Evolutionary conservation across 1,140 invertebrate genomes (phyloP).

Genomic region (Drosophila pseudoananassae): DNA sequence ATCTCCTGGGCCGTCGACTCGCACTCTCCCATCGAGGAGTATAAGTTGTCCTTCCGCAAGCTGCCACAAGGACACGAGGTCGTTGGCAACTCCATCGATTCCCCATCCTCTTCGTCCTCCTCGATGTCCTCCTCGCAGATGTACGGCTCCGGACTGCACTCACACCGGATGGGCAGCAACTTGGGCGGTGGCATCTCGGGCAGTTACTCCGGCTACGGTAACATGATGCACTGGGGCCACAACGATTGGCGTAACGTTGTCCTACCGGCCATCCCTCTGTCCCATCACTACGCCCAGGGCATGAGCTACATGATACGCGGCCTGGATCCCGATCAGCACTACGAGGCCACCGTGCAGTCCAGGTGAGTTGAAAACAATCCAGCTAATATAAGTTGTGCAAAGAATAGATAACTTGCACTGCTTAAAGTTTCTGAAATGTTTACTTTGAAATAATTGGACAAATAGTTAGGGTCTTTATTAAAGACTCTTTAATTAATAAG

Average conservation of each 20-base stretch:
- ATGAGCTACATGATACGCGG: slow-evolving; percentile 87
- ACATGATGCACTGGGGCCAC: slow-evolving; percentile 83
- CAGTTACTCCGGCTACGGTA: slow-evolving; percentile 77
- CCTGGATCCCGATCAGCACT: slow-evolving; percentile 86
- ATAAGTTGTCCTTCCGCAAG: slow-evolving; percentile 87
- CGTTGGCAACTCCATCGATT: slow-evolving; percentile 84
- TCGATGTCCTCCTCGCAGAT: slow-evolving; percentile 63
- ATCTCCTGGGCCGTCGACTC: slow-evolving; percentile 88
- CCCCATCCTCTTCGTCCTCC: slow-evolving; percentile 83
- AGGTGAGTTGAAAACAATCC: slow-evolving; percentile 72
- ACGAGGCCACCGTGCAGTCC: slow-evolving; percentile 87
- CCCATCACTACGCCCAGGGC: slow-evolving; percentile 85
- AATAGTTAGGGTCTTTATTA: too few relatives aligned
- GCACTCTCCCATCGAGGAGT: slow-evolving; percentile 87
- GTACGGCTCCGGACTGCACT: slow-evolving; percentile 67
- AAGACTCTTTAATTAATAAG: too few relatives aligned
- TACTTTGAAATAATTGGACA: background rate
- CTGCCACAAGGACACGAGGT: slow-evolving; percentile 85
- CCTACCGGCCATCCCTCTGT: slow-evolving; percentile 85
- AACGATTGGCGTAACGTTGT: slow-evolving; percentile 87
- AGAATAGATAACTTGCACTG: background rate
- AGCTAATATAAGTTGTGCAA: background rate
- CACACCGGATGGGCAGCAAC: slow-evolving; percentile 74
- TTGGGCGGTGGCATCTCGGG: slow-evolving; percentile 38
- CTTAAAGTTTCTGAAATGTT: background rate